These are phyloP conservation scores for Apostichopus japonicus DNA, from an alignment of 35 echinoderm and acorn worm genomes.

Conservation along the genomic window DNA sequence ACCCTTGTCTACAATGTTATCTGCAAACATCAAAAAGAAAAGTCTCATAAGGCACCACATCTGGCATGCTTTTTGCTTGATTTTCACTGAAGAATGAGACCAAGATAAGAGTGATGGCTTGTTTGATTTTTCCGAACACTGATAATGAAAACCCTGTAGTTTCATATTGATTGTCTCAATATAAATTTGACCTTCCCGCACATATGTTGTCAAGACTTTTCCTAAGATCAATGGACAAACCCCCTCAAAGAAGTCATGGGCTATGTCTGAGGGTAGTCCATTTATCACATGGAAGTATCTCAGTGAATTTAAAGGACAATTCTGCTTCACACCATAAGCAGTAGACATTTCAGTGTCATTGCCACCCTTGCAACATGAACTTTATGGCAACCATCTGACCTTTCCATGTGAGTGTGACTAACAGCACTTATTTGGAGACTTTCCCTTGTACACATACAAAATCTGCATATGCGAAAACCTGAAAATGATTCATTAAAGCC, in stretches of 20 bases:
- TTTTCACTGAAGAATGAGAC: not conserved
- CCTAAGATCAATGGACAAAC: slow-evolving; percentile 12
- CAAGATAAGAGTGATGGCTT: slow-evolving; percentile 26
- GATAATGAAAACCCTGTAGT: not conserved
- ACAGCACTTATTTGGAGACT: not conserved
- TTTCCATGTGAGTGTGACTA: not conserved
- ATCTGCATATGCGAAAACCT: not conserved
- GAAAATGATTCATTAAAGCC: slow-evolving; percentile 31
- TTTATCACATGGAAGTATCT: slow-evolving; percentile 35
- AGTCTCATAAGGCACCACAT: slow-evolving; percentile 51
- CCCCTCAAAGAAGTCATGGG: slow-evolving; percentile 37
- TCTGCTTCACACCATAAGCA: slow-evolving; percentile 20
- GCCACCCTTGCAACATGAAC: not conserved
- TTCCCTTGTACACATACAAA: too few relatives aligned
- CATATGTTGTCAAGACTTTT: slow-evolving; percentile 20
- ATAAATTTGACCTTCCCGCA: not conserved
- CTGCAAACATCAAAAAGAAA: slow-evolving; percentile 15
- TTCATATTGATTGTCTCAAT: too few relatives aligned
- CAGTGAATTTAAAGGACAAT: slow-evolving; percentile 12
- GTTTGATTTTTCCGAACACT: not conserved
- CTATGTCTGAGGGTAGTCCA: slow-evolving; percentile 29
- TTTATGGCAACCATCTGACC: not conserved
- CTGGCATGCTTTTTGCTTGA: slow-evolving; percentile 56
- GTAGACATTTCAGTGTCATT: not conserved
- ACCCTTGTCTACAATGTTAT: slow-evolving; percentile 2